Evolutionary conservation across 1,140 invertebrate species (phyloP).

Genomic region (Cydia amplana): DNA sequence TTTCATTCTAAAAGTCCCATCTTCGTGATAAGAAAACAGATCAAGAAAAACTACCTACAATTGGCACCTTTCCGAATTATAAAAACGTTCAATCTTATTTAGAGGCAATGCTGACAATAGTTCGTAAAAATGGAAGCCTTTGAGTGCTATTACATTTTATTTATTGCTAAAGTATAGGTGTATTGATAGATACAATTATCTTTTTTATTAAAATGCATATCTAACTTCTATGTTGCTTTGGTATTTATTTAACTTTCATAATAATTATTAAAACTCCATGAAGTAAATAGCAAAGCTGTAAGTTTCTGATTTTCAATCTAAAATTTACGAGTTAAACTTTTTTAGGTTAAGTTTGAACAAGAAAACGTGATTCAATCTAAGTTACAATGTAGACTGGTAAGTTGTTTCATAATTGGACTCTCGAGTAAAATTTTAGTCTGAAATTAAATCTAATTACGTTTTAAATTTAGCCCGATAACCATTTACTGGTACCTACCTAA

Average conservation of each 20-base stretch:
- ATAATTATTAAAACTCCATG: no score
- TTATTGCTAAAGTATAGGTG: no score
- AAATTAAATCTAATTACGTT: no score
- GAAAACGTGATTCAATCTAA: neutral
- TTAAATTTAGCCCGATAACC: no score
- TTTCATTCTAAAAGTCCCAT: neutral
- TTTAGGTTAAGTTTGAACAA: neutral
- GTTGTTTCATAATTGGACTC: neutral
- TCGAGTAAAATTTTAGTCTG: no score
- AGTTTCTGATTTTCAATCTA: neutral
- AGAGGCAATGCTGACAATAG: neutral
- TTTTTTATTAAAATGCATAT: no score
- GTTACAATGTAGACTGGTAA: neutral
- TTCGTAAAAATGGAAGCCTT: neutral
- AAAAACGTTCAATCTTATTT: neutral
- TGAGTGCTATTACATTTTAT: no score
- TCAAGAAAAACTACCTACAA: neutral
- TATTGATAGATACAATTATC: no score
- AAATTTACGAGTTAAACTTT: neutral
- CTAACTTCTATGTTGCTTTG: no score
- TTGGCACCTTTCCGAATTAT: neutral
- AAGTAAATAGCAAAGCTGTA: no score
- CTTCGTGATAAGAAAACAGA: neutral
- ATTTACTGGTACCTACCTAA: no score
- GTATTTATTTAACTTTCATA: no score